These are phyloP conservation scores for Natrix natrix DNA, from an alignment of 2,797 vertebrate species.

Conservation along the genomic window DNA sequence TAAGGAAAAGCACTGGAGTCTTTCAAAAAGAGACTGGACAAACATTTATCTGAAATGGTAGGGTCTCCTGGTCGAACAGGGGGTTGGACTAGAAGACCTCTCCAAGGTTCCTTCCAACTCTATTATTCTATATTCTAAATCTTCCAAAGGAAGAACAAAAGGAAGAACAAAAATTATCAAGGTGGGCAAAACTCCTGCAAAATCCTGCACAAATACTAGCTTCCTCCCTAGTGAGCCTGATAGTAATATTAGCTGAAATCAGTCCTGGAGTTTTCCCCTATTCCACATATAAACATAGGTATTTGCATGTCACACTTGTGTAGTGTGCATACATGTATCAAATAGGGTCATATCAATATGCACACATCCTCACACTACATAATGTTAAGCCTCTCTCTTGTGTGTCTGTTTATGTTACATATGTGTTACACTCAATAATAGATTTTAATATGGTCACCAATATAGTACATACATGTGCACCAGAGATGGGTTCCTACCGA, in stretches of 20 bases:
- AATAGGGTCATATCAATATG: neutral
- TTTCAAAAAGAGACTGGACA: neutral
- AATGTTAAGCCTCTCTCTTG: neutral
- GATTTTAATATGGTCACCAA: neutral
- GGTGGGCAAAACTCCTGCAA: neutral
- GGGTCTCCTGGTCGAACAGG: neutral
- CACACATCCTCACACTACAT: neutral
- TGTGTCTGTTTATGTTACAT: neutral
- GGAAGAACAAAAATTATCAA: neutral
- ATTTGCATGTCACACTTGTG: neutral
- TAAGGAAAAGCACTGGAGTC: neutral
- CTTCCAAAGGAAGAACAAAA: neutral
- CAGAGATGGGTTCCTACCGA: too few relatives aligned
- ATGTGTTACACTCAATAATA: neutral
- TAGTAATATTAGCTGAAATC: neutral
- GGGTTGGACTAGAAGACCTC: neutral
- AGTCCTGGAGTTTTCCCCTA: neutral
- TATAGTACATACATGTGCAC: neutral
- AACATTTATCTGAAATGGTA: neutral
- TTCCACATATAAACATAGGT: neutral
- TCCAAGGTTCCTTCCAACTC: neutral
- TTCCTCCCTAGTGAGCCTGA: neutral
- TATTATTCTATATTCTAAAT: neutral
- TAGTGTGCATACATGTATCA: neutral
- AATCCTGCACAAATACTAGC: neutral